A percentile compares a stretch with the other conserved stretches of the same genome.
Evolutionary conservation across 2,888 invertebrate species (phyloP).

Genomic region (Phortica magna): DNA sequence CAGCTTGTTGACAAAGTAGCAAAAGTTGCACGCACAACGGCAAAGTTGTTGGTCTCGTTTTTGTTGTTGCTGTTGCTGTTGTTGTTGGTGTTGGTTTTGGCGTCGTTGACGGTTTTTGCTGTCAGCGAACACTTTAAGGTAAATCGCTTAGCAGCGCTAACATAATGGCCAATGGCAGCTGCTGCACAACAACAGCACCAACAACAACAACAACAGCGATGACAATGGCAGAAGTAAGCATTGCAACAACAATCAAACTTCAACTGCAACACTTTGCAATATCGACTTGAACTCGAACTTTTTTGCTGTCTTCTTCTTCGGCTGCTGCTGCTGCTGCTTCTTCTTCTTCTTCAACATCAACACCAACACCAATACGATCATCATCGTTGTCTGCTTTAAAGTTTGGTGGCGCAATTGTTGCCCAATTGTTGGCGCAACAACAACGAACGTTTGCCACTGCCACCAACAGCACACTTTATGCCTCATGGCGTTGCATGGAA

Average conservation of each 20-base stretch:
- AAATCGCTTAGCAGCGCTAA: conserved; percentile 45
- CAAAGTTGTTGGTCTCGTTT: conserved; percentile 36
- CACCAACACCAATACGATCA: too few species aligned
- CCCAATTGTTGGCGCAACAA: conserved; percentile 44
- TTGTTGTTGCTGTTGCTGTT: conserved; percentile 38
- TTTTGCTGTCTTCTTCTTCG: conserved; percentile 43
- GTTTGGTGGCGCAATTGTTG: conserved; percentile 55
- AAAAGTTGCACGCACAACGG: not conserved
- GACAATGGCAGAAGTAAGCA: too few species aligned
- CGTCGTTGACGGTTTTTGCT: conserved; percentile 30
- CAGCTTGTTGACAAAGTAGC: conserved; percentile 21
- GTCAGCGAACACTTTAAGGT: conserved; percentile 36
- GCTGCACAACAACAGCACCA: not conserved
- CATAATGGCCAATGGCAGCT: conserved; percentile 39
- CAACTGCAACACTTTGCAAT: conserved; percentile 52
- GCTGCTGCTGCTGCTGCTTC: conserved; percentile 31
- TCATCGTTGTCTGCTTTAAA: not conserved
- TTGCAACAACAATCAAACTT: conserved; percentile 23
- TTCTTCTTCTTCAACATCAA: not conserved
- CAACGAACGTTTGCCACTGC: conserved; percentile 50
- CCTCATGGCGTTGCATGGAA: conserved; percentile 51
- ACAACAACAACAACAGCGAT: too few species aligned
- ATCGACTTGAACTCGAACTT: conserved; percentile 76
- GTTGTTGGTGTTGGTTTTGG: too few species aligned
- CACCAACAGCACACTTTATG: conserved; percentile 20